Evolutionary conservation across 30 jellyfish, hydroid and myxozoan species (phyloP).

Genomic region (Rhopilema esculentum): DNA sequence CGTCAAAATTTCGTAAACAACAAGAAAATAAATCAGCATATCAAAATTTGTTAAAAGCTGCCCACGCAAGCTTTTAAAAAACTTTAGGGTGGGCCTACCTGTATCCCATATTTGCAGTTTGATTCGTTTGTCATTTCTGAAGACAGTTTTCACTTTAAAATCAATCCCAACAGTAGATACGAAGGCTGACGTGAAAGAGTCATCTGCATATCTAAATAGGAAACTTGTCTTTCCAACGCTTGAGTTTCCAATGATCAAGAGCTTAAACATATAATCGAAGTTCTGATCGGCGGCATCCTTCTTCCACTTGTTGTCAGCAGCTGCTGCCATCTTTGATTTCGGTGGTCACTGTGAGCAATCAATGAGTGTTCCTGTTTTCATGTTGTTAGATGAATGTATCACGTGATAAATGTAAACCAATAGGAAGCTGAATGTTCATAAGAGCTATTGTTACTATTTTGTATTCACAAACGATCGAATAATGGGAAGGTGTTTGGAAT

Average conservation of each 20-base stretch:
- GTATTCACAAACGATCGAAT: background rate
- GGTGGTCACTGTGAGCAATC: conserved; percentile 37
- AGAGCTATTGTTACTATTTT: background rate
- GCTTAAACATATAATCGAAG: conserved; percentile 95
- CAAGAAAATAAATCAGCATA: background rate
- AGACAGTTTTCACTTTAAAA: conserved; percentile 95
- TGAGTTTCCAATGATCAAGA: conserved; percentile 91
- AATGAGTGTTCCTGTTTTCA: conserved; percentile 38
- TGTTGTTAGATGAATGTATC: conserved; percentile 29
- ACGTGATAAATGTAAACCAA: conserved; percentile 35
- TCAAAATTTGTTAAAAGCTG: background rate
- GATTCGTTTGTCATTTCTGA: conserved; percentile 93
- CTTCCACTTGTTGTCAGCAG: conserved; percentile 91
- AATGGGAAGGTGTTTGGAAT: background rate
- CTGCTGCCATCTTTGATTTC: conserved; percentile 87
- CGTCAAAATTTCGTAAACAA: background rate
- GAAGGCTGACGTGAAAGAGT: conserved; percentile 97
- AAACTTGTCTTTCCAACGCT: conserved; percentile 98
- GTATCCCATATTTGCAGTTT: conserved; percentile 99
- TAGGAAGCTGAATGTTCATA: background rate
- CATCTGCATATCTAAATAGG: conserved; percentile 94
- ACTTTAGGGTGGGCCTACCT: conserved; percentile 65
- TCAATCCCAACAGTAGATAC: conserved; percentile 99
- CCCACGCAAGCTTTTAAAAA: background rate
- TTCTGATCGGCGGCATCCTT: conserved; percentile 99